Percentiles rank a stretch among this genome's conserved stretches.
These are phyloP conservation scores for Cacajao melanocephalus DNA, from an alignment of 2,797 vertebrate genomes.

Conservation along the genomic window DNA sequence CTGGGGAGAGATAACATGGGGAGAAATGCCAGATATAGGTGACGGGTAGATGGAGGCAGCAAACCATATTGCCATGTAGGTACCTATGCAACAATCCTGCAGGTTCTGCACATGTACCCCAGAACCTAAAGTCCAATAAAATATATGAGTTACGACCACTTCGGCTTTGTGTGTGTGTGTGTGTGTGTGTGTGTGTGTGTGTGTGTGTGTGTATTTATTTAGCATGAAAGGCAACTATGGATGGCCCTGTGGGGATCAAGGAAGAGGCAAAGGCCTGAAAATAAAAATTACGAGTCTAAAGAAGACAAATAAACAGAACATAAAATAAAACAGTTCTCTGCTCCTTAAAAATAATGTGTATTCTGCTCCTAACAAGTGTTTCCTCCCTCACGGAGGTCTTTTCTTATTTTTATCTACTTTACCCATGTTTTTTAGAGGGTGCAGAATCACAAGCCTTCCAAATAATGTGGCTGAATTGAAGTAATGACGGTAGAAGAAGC, in stretches of 20 bases:
- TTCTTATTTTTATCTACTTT: neutral
- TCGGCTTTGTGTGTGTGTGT: no score
- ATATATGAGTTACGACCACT: neutral
- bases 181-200: no score
- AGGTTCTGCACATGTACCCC: no score
- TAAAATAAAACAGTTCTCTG: neutral
- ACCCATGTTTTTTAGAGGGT: neutral
- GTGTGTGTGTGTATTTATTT: neutral
- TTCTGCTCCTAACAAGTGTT: neutral
- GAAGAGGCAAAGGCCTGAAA: neutral
- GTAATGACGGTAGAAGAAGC: neutral
- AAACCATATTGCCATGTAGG: no score
- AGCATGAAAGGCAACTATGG: neutral
- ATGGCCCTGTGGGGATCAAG: neutral
- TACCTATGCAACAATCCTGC: no score
- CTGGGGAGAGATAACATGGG: no score
- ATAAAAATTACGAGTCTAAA: neutral
- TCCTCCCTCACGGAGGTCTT: neutral
- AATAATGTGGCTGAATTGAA: neutral
- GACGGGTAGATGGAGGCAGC: no score
- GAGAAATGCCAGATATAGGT: no score
- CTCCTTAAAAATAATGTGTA: neutral
- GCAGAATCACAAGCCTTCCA: neutral
- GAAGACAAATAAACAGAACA: neutral
- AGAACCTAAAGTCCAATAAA: no score